A percentile compares a stretch with the other conserved stretches of the same genome.
Conservation (phyloP, 2,888 invertebrate genomes). For the Pristionchus exspectatus region DNA sequence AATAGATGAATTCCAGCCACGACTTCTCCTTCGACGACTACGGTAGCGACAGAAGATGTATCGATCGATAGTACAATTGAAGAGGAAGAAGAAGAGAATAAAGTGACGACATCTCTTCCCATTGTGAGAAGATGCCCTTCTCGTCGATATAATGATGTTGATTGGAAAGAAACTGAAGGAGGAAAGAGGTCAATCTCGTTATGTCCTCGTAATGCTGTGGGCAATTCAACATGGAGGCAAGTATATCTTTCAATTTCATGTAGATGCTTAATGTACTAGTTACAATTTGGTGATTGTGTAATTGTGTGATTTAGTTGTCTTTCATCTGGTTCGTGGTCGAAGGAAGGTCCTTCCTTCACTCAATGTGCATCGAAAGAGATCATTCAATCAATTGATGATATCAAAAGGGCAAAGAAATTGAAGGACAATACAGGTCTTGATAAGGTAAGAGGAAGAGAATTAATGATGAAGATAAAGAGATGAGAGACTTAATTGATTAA, state of each 20-base stretch:
- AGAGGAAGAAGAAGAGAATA: background rate
- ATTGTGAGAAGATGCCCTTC: background rate
- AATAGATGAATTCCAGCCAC: background rate
- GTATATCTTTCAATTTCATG: background rate
- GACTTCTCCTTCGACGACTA: slow-evolving; percentile 28
- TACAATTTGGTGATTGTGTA: background rate
- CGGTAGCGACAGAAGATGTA: slow-evolving; percentile 11
- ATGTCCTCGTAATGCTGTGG: background rate
- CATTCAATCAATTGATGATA: background rate
- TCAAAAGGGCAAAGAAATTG: background rate
- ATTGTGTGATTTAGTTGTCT: background rate
- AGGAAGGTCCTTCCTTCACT: slow-evolving; percentile 20
- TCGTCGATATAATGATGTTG: background rate
- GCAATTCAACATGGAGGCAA: slow-evolving; percentile 9
- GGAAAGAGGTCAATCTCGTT: background rate
- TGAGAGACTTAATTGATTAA: background rate
- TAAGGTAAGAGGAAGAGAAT: background rate
- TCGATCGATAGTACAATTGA: slow-evolving; percentile 16
- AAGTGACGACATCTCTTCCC: background rate
- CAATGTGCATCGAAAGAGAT: slow-evolving; percentile 23
- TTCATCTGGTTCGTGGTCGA: background rate
- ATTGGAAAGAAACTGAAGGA: slow-evolving; percentile 24
- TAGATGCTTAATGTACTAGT: background rate
- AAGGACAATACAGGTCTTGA: background rate
- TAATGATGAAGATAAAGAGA: background rate